Evolutionary conservation across 1,140 invertebrate genomes (phyloP), one percentile per base, ranked within the genome.

Genomic region (Halictus rubicundus): DNA sequence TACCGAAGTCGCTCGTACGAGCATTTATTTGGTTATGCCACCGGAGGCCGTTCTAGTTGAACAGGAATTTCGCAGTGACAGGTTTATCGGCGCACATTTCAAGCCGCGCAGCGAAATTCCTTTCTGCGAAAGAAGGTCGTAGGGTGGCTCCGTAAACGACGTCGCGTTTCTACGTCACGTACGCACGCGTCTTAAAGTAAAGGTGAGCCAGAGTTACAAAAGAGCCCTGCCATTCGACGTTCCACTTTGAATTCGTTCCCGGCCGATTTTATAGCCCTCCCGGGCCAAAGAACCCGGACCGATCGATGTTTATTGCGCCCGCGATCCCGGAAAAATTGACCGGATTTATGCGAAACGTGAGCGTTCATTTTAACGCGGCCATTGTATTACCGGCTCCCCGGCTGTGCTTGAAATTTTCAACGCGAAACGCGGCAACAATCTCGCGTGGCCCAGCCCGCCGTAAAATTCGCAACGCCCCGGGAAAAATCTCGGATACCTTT

Each of bases 151-250:
- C 42, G 63, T n/a, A 37, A 63, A 70, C 74, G 68, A 70, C 77
- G 54, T 65, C 75, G 64, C 80, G 75, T 81, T 60, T 78, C 68
- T 23, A 60, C 75, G 70, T 81, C 78, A 69, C 80, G 76, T 78
- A 69, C 65, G 78, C 57, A 63, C 63, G 42, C 49, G 65, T 1
- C 63, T 42, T 21, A 64, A 42, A 64, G 37, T 32, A 14, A 21
- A 42, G 63, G 32, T 21, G 21, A 10, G 64, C 12, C 42, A 46
- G 12, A 66, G 64, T 66, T 46, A 66, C 64, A 66, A 79, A 68
- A 63, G 63, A 64, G 10, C 19, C 66, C 70, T 52, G 42, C 73
- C n/a, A 21, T 54, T 3, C 21, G 32, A 21, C 61, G 46, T 27
- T 66, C 64, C 8, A 57, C 23, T 68, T 42, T 68, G n/a, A 37